Percentiles rank a stretch among this genome's conserved stretches.
These are phyloP conservation scores for Drosophila borealis DNA, from an alignment of 2,888 invertebrate genomes.

Conservation along the genomic window DNA sequence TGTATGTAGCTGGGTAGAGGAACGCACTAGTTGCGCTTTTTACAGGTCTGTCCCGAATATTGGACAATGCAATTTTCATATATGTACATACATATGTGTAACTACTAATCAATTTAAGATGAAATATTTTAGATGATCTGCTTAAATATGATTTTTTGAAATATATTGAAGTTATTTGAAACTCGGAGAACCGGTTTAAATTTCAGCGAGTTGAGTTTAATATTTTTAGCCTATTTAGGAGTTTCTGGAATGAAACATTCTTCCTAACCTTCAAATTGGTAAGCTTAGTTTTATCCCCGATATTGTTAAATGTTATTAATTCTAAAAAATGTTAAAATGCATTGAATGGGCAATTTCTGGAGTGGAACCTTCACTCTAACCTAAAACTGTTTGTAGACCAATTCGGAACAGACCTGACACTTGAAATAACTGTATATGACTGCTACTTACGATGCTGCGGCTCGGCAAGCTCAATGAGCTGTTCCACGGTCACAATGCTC, in stretches of 20 bases:
- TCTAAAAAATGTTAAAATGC: too few species aligned
- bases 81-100: neutral
- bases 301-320: too few species aligned
- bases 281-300: too few species aligned
- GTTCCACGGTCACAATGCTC: conserved; percentile 90
- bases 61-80: neutral
- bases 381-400: neutral
- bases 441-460: conserved; percentile 90
- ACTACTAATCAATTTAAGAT: neutral
- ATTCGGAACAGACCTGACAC: conserved; percentile 23
- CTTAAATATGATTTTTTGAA: neutral
- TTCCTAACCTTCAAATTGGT: too few species aligned
- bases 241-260: neutral
- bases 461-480: conserved; percentile 90
- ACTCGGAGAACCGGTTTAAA: too few species aligned
- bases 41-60: conserved; percentile 31
- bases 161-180: too few species aligned
- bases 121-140: neutral
- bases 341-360: too few species aligned
- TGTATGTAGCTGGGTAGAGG: conserved; percentile 13
- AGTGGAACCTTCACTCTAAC: neutral
- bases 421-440: neutral
- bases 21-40: conserved; percentile 37
- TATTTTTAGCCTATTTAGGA: neutral
- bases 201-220: too few species aligned